Evolutionary conservation across 2,888 invertebrate species (phyloP), one percentile per base, ranked within the genome.

Genomic region (Odontomyia ornata): DNA sequence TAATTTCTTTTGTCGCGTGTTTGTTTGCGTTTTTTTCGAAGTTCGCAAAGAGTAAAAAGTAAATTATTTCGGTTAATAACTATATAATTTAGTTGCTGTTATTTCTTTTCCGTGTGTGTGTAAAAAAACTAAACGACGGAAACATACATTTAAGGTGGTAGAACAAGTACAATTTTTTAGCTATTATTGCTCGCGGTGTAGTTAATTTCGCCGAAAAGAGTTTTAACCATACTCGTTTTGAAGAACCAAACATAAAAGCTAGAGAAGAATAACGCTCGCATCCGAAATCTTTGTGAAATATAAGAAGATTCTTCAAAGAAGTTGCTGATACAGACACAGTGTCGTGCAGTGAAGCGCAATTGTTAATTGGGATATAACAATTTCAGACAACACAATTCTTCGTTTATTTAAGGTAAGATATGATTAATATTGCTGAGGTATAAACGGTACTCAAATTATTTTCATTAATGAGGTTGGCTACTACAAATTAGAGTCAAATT

Each of bases 371-470:
- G 36, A 73, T 73, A 73, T 57, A 73, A 60, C 73, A 73, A 73
- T 73, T 73, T 60, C 73, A 73, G 60, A 30, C 73, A 52, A 73
- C 73, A 73, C 57, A 57, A 73, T 73, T 73, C 60, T 73, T 36
- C 73, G 73, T 73, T 73, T 73, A 73, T 73, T 73, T 60, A 73
- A 73, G 73, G 73, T 73, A 73, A 73, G 73, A 57, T 18, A 36
- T 23, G 15, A n/a, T n/a, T n/a, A n/a, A n/a, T n/a, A n/a, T n/a
- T n/a, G n/a, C n/a, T n/a, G n/a, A n/a, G n/a, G n/a, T n/a, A n/a
- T n/a, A n/a, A n/a, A n/a, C n/a, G n/a, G n/a, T n/a, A n/a, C n/a
- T n/a, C n/a, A n/a, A n/a, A n/a, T n/a, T n/a, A n/a, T n/a, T n/a
- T n/a, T n/a, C n/a, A n/a, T n/a, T n/a, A n/a, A n/a, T n/a, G n/a